These are phyloP conservation scores for Rallus limicola DNA, from an alignment of 2,113 vertebrate genomes.

Conservation along the genomic window DNA sequence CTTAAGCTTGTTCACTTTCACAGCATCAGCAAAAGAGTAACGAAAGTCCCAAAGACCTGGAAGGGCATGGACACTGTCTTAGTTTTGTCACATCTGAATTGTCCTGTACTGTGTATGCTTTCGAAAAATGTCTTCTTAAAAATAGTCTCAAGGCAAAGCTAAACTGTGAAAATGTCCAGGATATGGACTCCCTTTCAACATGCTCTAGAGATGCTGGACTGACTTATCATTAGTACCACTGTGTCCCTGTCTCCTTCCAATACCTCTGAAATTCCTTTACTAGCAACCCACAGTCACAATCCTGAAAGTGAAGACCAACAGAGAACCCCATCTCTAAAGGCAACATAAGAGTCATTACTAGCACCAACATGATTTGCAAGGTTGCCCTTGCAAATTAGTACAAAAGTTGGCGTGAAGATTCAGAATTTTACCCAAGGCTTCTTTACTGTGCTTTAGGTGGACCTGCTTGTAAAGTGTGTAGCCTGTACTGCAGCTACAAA, in stretches of 20 bases:
- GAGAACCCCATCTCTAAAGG: not conserved
- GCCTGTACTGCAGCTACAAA: not conserved
- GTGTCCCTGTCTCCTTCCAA: not conserved
- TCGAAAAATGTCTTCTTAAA: not conserved
- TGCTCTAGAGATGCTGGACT: not conserved
- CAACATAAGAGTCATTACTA: not conserved
- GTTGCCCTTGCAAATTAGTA: not conserved
- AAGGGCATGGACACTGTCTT: not conserved
- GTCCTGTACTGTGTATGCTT: not conserved
- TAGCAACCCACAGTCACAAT: not conserved
- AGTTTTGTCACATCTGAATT: not conserved
- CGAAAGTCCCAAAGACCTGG: not conserved
- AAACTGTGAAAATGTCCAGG: not conserved
- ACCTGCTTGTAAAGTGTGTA: not conserved
- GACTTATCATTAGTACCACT: accelerated
- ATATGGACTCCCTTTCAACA: not conserved
- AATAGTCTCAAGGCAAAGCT: not conserved
- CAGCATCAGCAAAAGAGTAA: not conserved
- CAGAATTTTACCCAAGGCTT: not conserved
- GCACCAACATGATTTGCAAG: not conserved
- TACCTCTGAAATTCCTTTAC: not conserved
- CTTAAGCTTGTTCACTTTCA: not conserved
- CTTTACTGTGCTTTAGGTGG: not conserved
- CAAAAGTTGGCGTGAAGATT: not conserved
- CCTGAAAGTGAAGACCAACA: not conserved